These are phyloP conservation scores for Sebastes paucispinis DNA, from an alignment of 2,797 vertebrate species.

Conservation along the genomic window DNA sequence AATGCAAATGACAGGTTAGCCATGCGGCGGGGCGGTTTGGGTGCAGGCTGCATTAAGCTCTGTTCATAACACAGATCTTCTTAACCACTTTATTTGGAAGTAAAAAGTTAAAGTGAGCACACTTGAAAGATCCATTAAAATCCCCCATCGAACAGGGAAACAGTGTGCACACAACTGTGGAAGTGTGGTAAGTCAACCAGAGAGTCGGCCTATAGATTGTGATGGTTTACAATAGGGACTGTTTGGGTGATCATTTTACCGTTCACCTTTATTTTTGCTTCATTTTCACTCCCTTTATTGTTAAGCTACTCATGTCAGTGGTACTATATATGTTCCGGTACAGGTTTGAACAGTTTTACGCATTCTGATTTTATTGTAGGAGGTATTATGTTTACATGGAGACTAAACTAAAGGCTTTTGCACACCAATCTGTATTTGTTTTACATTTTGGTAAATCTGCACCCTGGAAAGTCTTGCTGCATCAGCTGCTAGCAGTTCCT, in stretches of 20 bases:
- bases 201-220: not conserved
- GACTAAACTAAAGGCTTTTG: not conserved
- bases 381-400: not conserved
- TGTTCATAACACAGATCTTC: not conserved
- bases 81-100: not conserved
- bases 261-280: not conserved
- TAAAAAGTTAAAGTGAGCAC: not conserved
- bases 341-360: not conserved
- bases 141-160: not conserved
- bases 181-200: no score
- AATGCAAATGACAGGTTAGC: slow-evolving; percentile 70
- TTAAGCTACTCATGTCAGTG: not conserved
- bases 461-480: no score
- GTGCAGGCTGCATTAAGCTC: slow-evolving; percentile 6
- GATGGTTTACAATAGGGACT: no score
- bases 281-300: not conserved
- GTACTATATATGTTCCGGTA: not conserved
- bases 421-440: no score
- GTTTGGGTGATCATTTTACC: not conserved
- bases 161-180: not conserved
- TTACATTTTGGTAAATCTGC: no score
- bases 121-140: not conserved
- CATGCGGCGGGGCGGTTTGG: slow-evolving; percentile 7
- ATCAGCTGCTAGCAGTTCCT: no score
- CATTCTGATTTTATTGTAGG: not conserved